Conservation (phyloP, 2,113 vertebrate species). For the Probosciger aterrimus region DNA sequence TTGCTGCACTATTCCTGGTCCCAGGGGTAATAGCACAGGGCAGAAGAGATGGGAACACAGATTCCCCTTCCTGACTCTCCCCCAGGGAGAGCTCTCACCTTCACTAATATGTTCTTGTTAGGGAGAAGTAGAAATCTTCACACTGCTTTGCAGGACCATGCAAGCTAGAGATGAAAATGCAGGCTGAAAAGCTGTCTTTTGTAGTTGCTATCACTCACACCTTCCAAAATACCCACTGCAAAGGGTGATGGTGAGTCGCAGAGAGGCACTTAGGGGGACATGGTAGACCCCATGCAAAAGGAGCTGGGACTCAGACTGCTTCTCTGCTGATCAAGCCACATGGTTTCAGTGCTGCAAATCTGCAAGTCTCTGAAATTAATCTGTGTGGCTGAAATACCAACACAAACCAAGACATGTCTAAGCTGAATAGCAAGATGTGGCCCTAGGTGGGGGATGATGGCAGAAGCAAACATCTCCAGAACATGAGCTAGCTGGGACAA, state of each 20-base stretch:
- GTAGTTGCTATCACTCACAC: background rate
- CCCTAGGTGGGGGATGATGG: background rate
- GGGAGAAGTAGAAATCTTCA: background rate
- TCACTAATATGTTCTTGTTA: fast-evolving
- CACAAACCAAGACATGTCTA: background rate
- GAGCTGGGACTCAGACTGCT: background rate
- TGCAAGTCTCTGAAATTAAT: background rate
- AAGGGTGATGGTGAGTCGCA: background rate
- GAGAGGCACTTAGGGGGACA: background rate
- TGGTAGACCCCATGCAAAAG: background rate
- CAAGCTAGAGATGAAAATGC: background rate
- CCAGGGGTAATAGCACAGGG: background rate
- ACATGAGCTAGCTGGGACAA: background rate
- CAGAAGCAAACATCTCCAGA: background rate
- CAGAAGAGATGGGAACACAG: background rate
- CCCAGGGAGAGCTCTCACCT: background rate
- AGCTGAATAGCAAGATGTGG: background rate
- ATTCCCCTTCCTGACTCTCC: background rate
- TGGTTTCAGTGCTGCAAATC: background rate
- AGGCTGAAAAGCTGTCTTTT: background rate
- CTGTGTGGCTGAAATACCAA: background rate
- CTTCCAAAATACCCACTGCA: background rate
- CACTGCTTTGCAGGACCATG: background rate
- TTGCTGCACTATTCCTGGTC: background rate
- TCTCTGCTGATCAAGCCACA: background rate